Evolutionary conservation across 2,888 invertebrate species (phyloP), one percentile per base, ranked within the genome.

Genomic region (Taphrorychus bicolor): DNA sequence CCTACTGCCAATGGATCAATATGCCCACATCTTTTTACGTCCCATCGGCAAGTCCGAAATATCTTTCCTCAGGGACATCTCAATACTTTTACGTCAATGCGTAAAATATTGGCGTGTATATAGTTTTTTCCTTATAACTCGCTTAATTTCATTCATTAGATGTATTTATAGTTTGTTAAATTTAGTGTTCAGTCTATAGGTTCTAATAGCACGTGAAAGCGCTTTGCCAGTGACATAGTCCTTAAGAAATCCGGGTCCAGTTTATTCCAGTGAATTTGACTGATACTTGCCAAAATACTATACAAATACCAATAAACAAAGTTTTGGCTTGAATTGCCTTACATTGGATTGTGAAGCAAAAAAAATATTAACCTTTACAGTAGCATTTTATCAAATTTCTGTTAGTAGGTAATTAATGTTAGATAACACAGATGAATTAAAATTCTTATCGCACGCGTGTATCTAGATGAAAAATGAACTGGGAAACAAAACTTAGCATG

Each of bases 81-180:
- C 32, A 32, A 7, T 32, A 32, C 11, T 32, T 11, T 32, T 32
- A 32, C 32, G 32, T 32, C 32, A 32, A 11, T 32, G 32, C 32
- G 32, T 32, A 3, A 32, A 32, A 32, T 32, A 32, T 32, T 32
- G 11, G 32, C 32, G 32, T 32, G 3, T 32, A 11, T 9, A 32
- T 32, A 32, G 19, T 18, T 32, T 57, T 18, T 57, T 49, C 41
- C 49, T 23, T 45, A 56, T 57, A 57, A 59, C 40, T 52, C 59
- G 21, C 23, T 59, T 52, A 66, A 66, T 60, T 66, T 66, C 49
- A 56, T 56, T 66, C 56, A 66, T 60, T 59, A 49, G 14, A 56
- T 54, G 45, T 60, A 66, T 56, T 66, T 61, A 60, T 66, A 60
- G 61, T 59, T 66, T 52, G 60, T 60, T 66, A 61, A 61, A 66